A percentile compares a stretch with the other conserved stretches of the same genome.
Evolutionary conservation across 2,888 invertebrate species (phyloP).

Genomic region (Dicroscelio sp.): DNA sequence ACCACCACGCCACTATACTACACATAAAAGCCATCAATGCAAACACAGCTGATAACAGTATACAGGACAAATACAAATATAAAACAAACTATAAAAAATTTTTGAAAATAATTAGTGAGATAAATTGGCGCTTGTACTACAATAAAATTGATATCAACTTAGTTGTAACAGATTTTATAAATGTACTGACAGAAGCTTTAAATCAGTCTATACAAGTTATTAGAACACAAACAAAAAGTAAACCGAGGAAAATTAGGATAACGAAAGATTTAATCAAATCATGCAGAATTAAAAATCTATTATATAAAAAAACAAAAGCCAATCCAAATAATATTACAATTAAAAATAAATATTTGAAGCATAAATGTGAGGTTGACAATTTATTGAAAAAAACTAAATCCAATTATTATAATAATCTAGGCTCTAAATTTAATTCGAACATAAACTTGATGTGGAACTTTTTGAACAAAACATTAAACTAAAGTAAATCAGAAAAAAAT

Average conservation of each 20-base stretch:
- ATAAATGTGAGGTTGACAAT: neutral
- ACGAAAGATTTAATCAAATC: conserved; percentile 21
- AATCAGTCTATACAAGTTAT: too few relatives aligned
- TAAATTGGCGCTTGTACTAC: too few relatives aligned
- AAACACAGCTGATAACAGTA: too few relatives aligned
- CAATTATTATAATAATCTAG: neutral
- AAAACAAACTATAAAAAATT: too few relatives aligned
- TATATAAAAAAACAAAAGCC: neutral
- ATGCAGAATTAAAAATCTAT: neutral
- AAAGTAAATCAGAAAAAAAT: too few relatives aligned
- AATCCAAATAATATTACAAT: neutral
- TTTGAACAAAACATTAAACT: conserved; percentile 9
- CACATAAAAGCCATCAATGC: too few relatives aligned
- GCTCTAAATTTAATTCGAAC: neutral
- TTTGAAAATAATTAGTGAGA: too few relatives aligned
- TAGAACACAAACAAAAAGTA: too few relatives aligned
- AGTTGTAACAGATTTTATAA: too few relatives aligned
- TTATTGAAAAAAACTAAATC: neutral
- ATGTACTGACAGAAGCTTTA: too few relatives aligned
- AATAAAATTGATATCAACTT: too few relatives aligned
- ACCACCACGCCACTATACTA: conserved; percentile 5
- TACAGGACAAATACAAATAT: too few relatives aligned
- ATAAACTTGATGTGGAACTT: neutral
- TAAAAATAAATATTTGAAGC: neutral
- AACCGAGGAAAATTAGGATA: conserved; percentile 22